phyloP scores from a whole-genome alignment of 92 coral and sea anemone species.

The Palythoa grandis region DNA sequence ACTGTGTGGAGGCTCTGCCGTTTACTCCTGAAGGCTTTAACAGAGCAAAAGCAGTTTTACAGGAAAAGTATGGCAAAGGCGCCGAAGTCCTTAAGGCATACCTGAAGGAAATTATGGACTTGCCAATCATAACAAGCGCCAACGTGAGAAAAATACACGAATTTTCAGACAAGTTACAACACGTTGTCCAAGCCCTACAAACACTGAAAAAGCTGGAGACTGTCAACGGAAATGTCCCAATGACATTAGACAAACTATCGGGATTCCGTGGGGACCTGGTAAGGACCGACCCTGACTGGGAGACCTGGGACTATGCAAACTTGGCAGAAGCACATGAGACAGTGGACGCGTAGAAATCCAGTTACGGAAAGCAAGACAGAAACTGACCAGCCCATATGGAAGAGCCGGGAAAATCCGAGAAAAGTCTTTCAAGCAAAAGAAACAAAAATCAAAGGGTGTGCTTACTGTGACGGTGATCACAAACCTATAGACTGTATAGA shows the following conservation, averaged over 20 bases:
- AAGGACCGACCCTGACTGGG: conserved; percentile 49
- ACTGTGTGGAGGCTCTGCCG: conserved; percentile 23
- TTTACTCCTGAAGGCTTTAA: conserved; percentile 41
- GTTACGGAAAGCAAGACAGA: too few relatives aligned
- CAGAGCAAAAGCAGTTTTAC: conserved; percentile 33
- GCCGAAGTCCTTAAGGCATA: conserved; percentile 43
- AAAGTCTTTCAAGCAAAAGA: too few relatives aligned
- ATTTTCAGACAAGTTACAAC: conserved; percentile 33
- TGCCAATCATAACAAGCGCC: conserved; percentile 15
- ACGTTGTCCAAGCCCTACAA: conserved; percentile 45
- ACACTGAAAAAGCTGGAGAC: conserved; percentile 43
- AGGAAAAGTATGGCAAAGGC: conserved; percentile 33
- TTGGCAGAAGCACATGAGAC: too few relatives aligned
- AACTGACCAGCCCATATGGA: too few relatives aligned
- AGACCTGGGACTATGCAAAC: too few relatives aligned
- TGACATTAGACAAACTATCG: conserved; percentile 54
- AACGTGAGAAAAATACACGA: conserved; percentile 40
- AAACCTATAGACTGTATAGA: conserved; percentile 48
- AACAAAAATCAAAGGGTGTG: conserved; percentile 18
- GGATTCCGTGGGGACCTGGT: conserved; percentile 56
- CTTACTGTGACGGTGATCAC: conserved; percentile 50
- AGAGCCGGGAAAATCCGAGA: too few relatives aligned
- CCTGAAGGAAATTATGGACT: conserved; percentile 36
- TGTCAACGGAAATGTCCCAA: conserved; percentile 46
- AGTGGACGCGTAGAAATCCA: too few relatives aligned